These are phyloP conservation scores for Gopherus flavomarginatus DNA, from an alignment of 2,113 vertebrate species.

Conservation along the genomic window DNA sequence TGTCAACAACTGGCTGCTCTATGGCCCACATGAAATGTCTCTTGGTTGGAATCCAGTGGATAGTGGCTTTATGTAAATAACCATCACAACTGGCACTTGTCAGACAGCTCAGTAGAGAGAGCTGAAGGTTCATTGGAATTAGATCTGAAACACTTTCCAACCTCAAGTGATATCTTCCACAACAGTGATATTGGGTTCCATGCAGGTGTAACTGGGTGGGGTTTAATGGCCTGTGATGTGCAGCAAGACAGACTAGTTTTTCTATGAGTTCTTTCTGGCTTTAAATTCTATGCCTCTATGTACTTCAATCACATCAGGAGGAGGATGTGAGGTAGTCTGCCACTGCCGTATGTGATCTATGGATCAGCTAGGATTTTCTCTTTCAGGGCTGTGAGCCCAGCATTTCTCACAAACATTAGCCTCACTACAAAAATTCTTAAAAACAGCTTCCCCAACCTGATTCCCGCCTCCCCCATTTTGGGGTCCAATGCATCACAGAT, in stretches of 20 bases:
- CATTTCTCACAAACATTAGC: not conserved
- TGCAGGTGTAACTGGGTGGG: not conserved
- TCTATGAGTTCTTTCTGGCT: not conserved
- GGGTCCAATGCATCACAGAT: not conserved
- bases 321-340: not conserved
- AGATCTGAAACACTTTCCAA: not conserved
- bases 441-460: not conserved
- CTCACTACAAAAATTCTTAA: not conserved
- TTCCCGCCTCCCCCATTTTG: rapidly evolving
- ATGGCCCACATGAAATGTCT: not conserved
- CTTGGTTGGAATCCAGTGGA: not conserved
- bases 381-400: not conserved
- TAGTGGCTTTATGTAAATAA: not conserved
- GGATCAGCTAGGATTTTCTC: not conserved
- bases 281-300: not conserved
- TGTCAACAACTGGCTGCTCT: not conserved
- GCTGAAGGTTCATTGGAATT: not conserved
- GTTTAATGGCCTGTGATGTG: not conserved
- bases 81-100: not conserved
- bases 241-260: not conserved
- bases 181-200: not conserved
- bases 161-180: not conserved
- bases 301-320: not conserved
- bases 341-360: not conserved
- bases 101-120: not conserved